Conservation (phyloP, 1,140 invertebrate species). For the Amyelois transitella region DNA sequence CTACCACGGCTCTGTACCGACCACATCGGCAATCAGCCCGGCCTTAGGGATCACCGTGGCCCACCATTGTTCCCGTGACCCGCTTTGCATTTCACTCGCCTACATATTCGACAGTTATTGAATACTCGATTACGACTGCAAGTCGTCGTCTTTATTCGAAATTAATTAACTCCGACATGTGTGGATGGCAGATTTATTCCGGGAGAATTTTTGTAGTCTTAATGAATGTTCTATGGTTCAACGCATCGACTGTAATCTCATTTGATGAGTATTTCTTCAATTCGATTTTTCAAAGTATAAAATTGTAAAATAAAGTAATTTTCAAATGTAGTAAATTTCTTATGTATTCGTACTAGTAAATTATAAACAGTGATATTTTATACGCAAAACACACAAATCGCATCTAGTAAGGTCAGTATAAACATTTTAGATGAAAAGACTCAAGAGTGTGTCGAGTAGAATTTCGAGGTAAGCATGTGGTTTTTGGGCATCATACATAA, state of each 20-base stretch:
- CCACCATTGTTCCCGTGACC: conserved; percentile 20
- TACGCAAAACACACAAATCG: neutral
- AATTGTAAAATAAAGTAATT: no score
- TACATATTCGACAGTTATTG: neutral
- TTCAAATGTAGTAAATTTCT: neutral
- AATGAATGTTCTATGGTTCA: no score
- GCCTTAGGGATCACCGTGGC: conserved; percentile 28
- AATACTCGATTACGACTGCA: neutral
- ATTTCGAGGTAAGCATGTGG: neutral
- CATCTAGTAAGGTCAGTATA: neutral
- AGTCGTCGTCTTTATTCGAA: neutral
- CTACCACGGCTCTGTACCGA: neutral
- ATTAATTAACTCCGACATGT: conserved; percentile 15
- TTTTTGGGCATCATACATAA: neutral
- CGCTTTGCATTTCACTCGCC: conserved; percentile 14
- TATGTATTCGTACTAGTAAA: neutral
- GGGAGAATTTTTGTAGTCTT: no score
- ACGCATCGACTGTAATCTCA: no score
- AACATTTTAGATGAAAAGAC: neutral
- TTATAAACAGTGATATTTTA: no score
- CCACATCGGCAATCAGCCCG: conserved; percentile 24
- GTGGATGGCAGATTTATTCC: no score
- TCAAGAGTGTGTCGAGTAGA: neutral
- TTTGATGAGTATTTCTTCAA: no score
- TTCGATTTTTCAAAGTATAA: no score